These are phyloP conservation scores for Rynchops niger DNA, from an alignment of 2,113 vertebrate species.

Conservation along the genomic window DNA sequence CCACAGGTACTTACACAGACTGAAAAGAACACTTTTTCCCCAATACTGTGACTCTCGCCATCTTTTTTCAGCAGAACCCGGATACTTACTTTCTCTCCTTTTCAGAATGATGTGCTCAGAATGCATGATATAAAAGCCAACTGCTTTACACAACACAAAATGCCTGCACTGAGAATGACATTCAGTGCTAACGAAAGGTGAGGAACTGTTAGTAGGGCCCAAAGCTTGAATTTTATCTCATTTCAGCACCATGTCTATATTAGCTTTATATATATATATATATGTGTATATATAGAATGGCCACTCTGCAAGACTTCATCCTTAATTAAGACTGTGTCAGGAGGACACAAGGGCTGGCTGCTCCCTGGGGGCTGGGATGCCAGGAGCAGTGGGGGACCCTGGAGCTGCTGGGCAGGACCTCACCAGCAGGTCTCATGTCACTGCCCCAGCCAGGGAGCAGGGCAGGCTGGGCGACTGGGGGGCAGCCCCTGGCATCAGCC, in stretches of 20 bases:
- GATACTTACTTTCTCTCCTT: not conserved
- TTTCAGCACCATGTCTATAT: not conserved
- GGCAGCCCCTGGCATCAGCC: not conserved
- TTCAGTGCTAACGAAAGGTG: not conserved
- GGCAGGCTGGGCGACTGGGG: fast-evolving
- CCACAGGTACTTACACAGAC: not conserved
- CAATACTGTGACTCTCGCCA: not conserved
- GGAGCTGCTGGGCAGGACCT: not conserved
- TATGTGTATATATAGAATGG: not conserved
- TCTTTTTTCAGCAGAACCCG: not conserved
- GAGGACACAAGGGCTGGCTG: not conserved
- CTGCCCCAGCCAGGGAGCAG: not conserved
- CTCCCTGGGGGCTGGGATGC: not conserved
- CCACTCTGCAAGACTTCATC: not conserved
- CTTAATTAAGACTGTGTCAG: not conserved
- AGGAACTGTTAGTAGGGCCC: not conserved
- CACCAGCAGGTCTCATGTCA: not conserved
- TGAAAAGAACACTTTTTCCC: not conserved
- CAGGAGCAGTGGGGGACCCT: not conserved
- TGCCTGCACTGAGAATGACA: not conserved
- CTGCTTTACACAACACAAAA: not conserved
- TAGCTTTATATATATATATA: not conserved
- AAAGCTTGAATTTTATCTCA: not conserved
- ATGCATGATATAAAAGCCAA: not conserved
- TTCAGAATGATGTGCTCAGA: not conserved